A percentile compares a stretch with the other conserved stretches of the same genome.
These are phyloP conservation scores for Hylaeus volcanicus DNA, from an alignment of 1,140 invertebrate genomes.

Conservation along the genomic window DNA sequence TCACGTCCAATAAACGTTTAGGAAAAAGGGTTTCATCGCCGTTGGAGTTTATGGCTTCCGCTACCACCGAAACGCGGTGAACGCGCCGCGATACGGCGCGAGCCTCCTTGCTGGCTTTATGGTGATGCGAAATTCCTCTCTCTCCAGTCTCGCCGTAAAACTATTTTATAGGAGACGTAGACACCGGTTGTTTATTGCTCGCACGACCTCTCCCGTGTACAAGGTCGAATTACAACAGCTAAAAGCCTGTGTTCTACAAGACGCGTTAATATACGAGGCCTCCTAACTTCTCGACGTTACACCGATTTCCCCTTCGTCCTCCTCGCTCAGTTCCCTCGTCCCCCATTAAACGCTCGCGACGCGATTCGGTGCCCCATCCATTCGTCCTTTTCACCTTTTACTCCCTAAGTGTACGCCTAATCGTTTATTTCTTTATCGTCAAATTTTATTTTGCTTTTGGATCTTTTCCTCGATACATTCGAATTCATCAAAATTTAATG, in stretches of 20 bases:
- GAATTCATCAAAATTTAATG: no score
- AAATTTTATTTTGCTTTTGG: no score
- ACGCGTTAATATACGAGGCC: slow-evolving; percentile 67
- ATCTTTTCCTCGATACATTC: no score
- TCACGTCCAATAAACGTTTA: slow-evolving; percentile 64
- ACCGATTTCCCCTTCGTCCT: slow-evolving; percentile 53
- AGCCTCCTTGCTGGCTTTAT: slow-evolving; percentile 67
- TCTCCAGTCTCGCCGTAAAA: slow-evolving; percentile 69
- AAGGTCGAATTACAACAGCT: slow-evolving; percentile 71
- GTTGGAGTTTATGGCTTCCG: slow-evolving; percentile 56
- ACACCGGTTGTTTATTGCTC: slow-evolving; percentile 67
- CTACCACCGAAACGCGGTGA: slow-evolving; percentile 57
- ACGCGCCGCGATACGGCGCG: slow-evolving; percentile 60
- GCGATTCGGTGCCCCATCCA: not conserved
- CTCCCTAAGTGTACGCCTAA: no score
- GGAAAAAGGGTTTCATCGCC: slow-evolving; percentile 26
- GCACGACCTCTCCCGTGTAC: slow-evolving; percentile 61
- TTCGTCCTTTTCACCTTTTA: not conserved
- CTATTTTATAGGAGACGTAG: slow-evolving; percentile 78
- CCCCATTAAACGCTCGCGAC: no score
- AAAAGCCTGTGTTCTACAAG: slow-evolving; percentile 75
- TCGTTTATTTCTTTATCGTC: no score
- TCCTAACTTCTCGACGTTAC: slow-evolving; percentile 62
- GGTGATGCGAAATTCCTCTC: slow-evolving; percentile 76
- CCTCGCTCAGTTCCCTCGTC: not conserved